Base-by-base conservation (phyloP, 2,888 invertebrate genomes). In the Fragum whitleyi region DNA sequence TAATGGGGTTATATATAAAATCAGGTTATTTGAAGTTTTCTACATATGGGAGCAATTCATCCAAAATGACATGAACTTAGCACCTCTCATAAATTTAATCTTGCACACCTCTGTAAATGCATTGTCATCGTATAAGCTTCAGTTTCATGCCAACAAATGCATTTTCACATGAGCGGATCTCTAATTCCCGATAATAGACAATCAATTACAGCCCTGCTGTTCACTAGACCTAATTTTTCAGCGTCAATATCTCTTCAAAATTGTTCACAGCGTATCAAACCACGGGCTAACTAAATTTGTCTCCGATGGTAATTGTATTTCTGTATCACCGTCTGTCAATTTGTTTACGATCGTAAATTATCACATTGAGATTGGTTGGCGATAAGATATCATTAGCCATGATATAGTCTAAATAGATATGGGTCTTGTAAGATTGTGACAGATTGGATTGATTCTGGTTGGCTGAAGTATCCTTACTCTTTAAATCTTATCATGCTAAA, bases 311-410 rank as follows among this genome's bases (percentile, higher is more conserved):
- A 28, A 68, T 68, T 68, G 51, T 68, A 51, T 67, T 65, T 55
- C 53, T 55, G 59, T 19, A 61, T 61, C 19, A 32, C 36, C 57
- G 74, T 74, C 74, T 65, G 39, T 74, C 74, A 74, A 74, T 74
- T 74, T 74, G 74, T 74, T 74, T 74, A 74, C 55, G 21, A 61
- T 62, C 39, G 74, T 74, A 74, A 74, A 67, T 74, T 65, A 74
- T 74, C 65, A 55, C 53, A 26, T 74, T 74, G 39, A 62, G 74
- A 74, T 74, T 74, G 65, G 74, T 74, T 55, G 67, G 67, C 65
- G 74, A 68, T 74, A 74, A 74, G 67, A 29, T 74, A 67, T 67
- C 74, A 74, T 74, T 74, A 74, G 67, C 39, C 0, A n/a, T 23
- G 74, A 74, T 68, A 47, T 26, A 26, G 68, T 68, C 68, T 47